Base-by-base conservation (phyloP, 2,888 invertebrate species). In the Leucoma salicis region DNA sequence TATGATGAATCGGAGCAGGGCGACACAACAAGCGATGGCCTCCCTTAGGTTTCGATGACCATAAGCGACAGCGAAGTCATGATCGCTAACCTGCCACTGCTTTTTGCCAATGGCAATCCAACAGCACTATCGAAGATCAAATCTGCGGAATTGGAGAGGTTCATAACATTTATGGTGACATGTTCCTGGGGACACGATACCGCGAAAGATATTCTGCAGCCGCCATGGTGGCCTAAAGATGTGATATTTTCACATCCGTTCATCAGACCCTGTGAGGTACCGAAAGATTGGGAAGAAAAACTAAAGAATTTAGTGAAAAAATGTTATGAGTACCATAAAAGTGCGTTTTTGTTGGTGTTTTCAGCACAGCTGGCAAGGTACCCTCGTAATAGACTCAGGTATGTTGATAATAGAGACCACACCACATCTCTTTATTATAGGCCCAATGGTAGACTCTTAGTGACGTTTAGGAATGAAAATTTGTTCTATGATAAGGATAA, bases 381-480 rank as follows among this genome's bases (percentile, higher is more conserved):
- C 70, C 92, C 93, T 18, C 91, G 89, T 31, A 91, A 92, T 42
- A 90, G 92, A 56, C 85, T 94, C 54, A 90, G 92, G 56, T 94
- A 93, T 71, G 92, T 94, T 32, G 93, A 94, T 71, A 94, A 94
- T 73, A 92, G 91, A 68, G 94, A 94, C 65, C 92, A 93, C 37
- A 94, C 94, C 14, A 94, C 94, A 28, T 94, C 94, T 48, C 82
- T 94, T 39, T 94, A 92, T 62, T 92, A 93, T 70, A 89, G 92
- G 62, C 90, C 91, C 35, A 92, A 91, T 49, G 92, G 92, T 48
- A 92, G 92, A 59, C 84, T 94, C 18, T 74, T 94, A 43, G 94
- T 94, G 13, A 95, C 95, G 49, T 94, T 95, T 79, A 91, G 94
- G 35, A 94, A 94, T 82, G 94, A 94, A 69, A 94, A 94, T 68